Base-by-base conservation (phyloP, 2,797 vertebrate genomes). In the Phataginus tetradactyla region DNA sequence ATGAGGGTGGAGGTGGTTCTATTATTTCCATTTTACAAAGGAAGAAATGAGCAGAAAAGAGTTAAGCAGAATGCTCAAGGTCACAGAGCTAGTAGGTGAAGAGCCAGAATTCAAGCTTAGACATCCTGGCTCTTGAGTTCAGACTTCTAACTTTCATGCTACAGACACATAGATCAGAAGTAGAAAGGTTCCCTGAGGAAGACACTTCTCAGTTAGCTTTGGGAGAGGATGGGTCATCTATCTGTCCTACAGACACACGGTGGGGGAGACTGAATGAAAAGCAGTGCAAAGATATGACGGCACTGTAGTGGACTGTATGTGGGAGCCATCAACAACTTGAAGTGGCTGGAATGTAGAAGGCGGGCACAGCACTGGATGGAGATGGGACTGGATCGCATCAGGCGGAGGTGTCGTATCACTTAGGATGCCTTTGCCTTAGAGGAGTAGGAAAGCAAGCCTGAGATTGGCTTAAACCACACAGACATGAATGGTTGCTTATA, bases 11-110 rank as follows among this genome's bases (percentile, higher is more conserved):
- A 72, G 18, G 23, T 51, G 32, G 34, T 86, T 17, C 14, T 57
- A 49, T 61, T 72, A 80, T 81, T 55, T 66, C n/a, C 42, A 55
- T 32, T 85, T 87, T 64, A 88, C 14, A 77, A 66, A 96, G 37
- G 42, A 68, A 49, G n/a, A 57, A 78, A 25, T 10, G n/a, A 20
- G 81, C 53, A 45, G 20, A 83, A 86, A 59, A 80, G 37, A 13
- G 39, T 53, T 53, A 72, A 72, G 25, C 13, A 74, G 69, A 69
- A 71, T 68, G 15, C 32, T 25, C 51, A 51, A 64, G 21, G 45
- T 49, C 42, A 53, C 42, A 78, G 13, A 17, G 1, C 4, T 27
- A 37, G 32, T 15, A 75, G 39, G 17, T 25, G 29, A 25, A 77
- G 34, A 89, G 69, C 17, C 13, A 1, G 49, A 64, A 83, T 79